Evolutionary conservation across 2,797 vertebrate genomes (phyloP).

Genomic region (Myripristis jacobus): DNA sequence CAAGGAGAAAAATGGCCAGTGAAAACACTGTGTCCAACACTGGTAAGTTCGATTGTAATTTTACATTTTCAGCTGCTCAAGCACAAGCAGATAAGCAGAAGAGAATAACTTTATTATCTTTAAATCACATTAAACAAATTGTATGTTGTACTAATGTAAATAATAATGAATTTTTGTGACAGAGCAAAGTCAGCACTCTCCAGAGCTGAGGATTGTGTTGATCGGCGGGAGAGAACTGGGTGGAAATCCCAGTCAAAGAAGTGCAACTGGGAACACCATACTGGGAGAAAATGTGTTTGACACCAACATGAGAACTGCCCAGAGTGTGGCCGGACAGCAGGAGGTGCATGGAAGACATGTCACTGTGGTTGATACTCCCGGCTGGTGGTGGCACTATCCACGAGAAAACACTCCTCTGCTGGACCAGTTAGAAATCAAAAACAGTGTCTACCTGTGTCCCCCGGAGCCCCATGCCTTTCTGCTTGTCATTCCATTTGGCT

Average conservation of each 20-base stretch:
- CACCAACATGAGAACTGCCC: conserved; percentile 56
- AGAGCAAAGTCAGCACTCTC: not conserved
- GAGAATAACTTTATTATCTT: too few species aligned
- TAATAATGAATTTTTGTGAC: conserved; percentile 14
- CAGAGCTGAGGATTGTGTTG: conserved; percentile 58
- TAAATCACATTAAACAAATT: not conserved
- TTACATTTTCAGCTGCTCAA: too few species aligned
- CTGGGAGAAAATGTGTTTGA: conserved; percentile 57
- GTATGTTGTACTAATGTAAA: not conserved
- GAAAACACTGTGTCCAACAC: not conserved
- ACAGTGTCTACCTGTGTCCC: conserved; percentile 51
- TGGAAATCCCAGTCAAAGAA: conserved; percentile 41
- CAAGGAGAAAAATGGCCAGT: conserved; percentile 16
- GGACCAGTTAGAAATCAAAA: conserved; percentile 58
- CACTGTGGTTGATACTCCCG: conserved; percentile 68
- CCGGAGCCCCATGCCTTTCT: conserved; percentile 63
- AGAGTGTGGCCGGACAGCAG: conserved; percentile 39
- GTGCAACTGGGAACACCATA: conserved; percentile 60
- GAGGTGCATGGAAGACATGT: conserved; percentile 40
- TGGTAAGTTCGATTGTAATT: conserved; percentile 28
- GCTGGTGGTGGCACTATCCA: conserved; percentile 62
- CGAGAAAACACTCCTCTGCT: conserved; percentile 55
- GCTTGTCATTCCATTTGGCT: conserved; percentile 46
- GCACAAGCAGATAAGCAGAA: too few species aligned
- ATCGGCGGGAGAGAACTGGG: conserved; percentile 53